phyloP scores from a whole-genome alignment of 2,888 invertebrate species.

The Microdon myrmicae region DNA sequence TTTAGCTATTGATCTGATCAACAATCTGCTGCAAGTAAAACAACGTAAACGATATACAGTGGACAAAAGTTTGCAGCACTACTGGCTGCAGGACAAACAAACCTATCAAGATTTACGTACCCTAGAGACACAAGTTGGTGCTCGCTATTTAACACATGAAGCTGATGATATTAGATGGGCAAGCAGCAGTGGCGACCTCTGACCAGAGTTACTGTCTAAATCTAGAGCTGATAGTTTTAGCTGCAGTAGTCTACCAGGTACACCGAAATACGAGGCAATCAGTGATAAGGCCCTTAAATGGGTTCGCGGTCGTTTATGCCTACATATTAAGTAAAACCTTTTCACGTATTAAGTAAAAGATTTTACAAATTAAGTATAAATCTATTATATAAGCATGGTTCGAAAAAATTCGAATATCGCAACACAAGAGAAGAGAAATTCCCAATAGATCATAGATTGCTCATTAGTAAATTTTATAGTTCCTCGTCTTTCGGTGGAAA shows the following conservation, averaged over 20 bases:
- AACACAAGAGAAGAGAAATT: no score
- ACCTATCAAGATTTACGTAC: slow-evolving; percentile 95
- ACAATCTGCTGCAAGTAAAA: slow-evolving; percentile 96
- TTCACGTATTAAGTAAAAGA: no score
- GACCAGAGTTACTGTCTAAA: slow-evolving; percentile 61
- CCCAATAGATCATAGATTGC: no score
- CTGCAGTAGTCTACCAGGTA: slow-evolving; percentile 60
- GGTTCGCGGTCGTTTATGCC: slow-evolving; percentile 66
- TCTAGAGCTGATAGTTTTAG: slow-evolving; percentile 54
- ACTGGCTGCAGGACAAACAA: slow-evolving; percentile 96
- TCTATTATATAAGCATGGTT: no score
- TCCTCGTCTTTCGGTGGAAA: no score
- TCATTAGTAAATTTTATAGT: no score
- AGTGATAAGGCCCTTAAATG: slow-evolving; percentile 66
- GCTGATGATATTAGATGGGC: slow-evolving; percentile 93
- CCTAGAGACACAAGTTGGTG: slow-evolving; percentile 82
- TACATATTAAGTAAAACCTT: slow-evolving; percentile 63
- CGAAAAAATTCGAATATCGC: no score
- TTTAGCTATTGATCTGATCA: slow-evolving; percentile 95
- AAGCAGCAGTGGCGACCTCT: slow-evolving; percentile 63
- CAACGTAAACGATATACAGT: slow-evolving; percentile 94
- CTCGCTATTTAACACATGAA: slow-evolving; percentile 89
- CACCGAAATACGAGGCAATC: slow-evolving; percentile 65
- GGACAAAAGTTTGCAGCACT: slow-evolving; percentile 93
- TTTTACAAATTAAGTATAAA: no score